Evolutionary conservation across 2,888 invertebrate genomes (phyloP), one percentile per base, ranked within the genome.

Genomic region (Agrotis clavis): DNA sequence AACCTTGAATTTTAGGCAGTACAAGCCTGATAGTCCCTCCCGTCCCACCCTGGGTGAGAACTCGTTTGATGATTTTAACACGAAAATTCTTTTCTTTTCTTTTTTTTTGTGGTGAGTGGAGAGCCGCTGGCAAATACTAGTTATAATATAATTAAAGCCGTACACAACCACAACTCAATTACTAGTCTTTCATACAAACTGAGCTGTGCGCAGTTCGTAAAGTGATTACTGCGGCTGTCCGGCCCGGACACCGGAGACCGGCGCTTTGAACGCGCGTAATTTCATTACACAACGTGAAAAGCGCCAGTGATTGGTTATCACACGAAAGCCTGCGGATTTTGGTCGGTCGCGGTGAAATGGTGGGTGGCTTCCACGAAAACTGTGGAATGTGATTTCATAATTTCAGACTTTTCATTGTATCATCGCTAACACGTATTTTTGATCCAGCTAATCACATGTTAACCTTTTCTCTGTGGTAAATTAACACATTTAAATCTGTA

Each of bases 211-310:
- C 59, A 30, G 76, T 19, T 51, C 57, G 57, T 80, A 79, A 79
- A 64, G n/a, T 59, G 67, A 76, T 79, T 72, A 80, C 61, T 47
- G 41, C 51, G 51, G 67, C 72, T 66, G 67, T 72, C 81, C 81
- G 67, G 51, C 0, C 64, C 65, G 77, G 67, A 66, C 57, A 57
- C 64, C 65, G 77, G 67, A 66, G 54, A 57, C 67, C 65, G 50
- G 62, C 67, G 77, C 77, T 68, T 66, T 72, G 77, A 79, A 45
- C 41, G 48, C 73, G 18, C 16, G 4, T 66, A 69, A 81, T 48
- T 53, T 14, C 9, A 81, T 77, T 68, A 77, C 7, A 45, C 48
- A 51, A 59, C 30, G 19, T 54, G 14, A 62, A 77, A 62, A 59
- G 41, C 45, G 51, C 11, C 18, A 2, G 35, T 54, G 54, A 51